A percentile compares a stretch with the other conserved stretches of the same genome.
Evolutionary conservation across 1,140 invertebrate species (phyloP).

Genomic region (Fopius arisanus): DNA sequence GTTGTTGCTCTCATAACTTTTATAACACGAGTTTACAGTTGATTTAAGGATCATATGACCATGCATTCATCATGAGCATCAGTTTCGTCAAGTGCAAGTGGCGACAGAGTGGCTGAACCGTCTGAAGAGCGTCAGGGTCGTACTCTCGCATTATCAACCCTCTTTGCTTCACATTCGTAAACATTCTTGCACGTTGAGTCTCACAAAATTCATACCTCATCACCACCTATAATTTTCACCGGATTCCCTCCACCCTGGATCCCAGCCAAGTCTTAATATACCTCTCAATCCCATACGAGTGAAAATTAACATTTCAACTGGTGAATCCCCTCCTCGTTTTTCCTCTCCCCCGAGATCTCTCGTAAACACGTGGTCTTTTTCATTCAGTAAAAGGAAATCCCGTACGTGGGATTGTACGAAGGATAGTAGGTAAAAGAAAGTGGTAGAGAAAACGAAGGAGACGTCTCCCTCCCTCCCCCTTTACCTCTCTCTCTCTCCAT

Average conservation of each 20-base stretch:
- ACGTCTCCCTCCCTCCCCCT: slow-evolving; percentile 57
- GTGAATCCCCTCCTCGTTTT: neutral
- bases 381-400: slow-evolving; percentile 58
- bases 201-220: neutral
- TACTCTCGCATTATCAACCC: slow-evolving; percentile 51
- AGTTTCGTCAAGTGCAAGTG: too few species aligned
- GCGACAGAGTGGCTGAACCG: neutral
- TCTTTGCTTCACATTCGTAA: slow-evolving; percentile 57
- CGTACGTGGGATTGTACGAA: slow-evolving; percentile 28
- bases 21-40: too few species aligned
- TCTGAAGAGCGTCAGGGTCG: neutral
- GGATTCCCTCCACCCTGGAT: neutral
- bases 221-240: neutral
- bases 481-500: slow-evolving; percentile 55
- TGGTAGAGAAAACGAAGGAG: slow-evolving; percentile 39
- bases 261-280: neutral
- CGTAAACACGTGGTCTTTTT: slow-evolving; percentile 37
- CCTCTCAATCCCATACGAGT: neutral
- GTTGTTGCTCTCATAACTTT: too few species aligned
- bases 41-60: too few species aligned
- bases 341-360: neutral
- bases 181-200: slow-evolving; percentile 45
- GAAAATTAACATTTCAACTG: too few species aligned
- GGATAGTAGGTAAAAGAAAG: slow-evolving; percentile 36
- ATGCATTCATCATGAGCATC: too few species aligned